phyloP scores from a whole-genome alignment of 2,888 invertebrate genomes.

The Dorcus parallelipipedus region DNA sequence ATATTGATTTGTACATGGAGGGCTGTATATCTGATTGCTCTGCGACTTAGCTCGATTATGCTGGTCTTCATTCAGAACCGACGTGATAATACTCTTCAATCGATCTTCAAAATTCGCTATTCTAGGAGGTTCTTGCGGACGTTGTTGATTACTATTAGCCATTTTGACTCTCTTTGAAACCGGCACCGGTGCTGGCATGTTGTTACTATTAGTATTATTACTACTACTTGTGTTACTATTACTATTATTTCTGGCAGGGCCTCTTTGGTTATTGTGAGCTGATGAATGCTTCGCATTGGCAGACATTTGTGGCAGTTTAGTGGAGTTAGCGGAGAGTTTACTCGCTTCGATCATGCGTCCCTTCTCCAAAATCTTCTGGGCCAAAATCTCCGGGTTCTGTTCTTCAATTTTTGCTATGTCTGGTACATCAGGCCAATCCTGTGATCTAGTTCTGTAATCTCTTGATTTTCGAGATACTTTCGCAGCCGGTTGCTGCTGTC shows the following conservation, averaged over 20 bases:
- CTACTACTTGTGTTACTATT: constrained; percentile 8
- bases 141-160: constrained; percentile 13
- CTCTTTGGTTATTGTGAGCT: constrained; percentile 7
- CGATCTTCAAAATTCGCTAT: constrained; percentile 88
- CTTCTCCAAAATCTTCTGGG: constrained; percentile 86
- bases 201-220: constrained; percentile 12
- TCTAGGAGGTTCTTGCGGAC: constrained; percentile 74
- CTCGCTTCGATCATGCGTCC: constrained; percentile 87
- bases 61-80: constrained; percentile 83
- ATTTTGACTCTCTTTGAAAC: constrained; percentile 42
- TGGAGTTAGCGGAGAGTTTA: constrained; percentile 52
- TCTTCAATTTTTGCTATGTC: constrained; percentile 89
- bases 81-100: constrained; percentile 81
- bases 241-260: constrained; percentile 6
- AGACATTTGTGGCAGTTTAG: constrained; percentile 27
- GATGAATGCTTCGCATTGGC: constrained; percentile 24
- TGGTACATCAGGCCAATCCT: constrained; percentile 90
- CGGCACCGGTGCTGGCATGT: constrained; percentile 42
- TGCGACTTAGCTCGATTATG: constrained; percentile 50
- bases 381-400: constrained; percentile 85
- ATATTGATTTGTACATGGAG: constrained; percentile 14
- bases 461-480: constrained; percentile 58
- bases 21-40: constrained; percentile 16
- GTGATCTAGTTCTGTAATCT: constrained; percentile 76
- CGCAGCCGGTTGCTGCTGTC: constrained; percentile 37